Percentiles rank a stretch among this genome's conserved stretches.
phyloP scores from a whole-genome alignment of 2,797 vertebrate genomes.

The Synaphobranchus kaupii region DNA sequence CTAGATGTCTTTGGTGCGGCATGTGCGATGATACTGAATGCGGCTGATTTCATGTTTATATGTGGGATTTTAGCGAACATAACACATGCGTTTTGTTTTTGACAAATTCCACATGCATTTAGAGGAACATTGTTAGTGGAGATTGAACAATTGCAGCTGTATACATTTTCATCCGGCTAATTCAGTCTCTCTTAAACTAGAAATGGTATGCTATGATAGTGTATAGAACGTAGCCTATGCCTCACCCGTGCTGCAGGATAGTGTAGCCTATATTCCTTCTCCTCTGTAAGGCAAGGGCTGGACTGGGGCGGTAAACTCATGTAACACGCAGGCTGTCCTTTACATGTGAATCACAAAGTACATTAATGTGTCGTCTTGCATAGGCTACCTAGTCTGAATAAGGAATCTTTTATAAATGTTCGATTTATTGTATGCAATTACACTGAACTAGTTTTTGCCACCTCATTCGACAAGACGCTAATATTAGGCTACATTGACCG shows the following conservation, averaged over 20 bases:
- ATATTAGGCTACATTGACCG: background rate
- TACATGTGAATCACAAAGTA: background rate
- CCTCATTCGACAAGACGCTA: background rate
- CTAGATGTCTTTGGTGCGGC: background rate
- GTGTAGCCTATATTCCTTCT: background rate
- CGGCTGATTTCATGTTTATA: background rate
- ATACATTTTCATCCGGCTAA: background rate
- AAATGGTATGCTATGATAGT: background rate
- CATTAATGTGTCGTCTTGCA: background rate
- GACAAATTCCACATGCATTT: background rate
- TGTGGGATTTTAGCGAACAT: constrained; percentile 14
- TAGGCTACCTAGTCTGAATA: background rate
- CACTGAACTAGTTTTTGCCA: background rate
- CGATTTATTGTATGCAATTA: background rate
- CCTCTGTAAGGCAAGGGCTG: constrained; percentile 1
- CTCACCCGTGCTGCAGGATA: constrained; percentile 18
- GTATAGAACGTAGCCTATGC: background rate
- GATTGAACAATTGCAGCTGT: background rate
- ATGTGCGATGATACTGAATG: background rate
- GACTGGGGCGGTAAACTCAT: background rate
- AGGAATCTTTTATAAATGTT: background rate
- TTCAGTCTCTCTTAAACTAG: background rate
- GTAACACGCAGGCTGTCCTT: background rate
- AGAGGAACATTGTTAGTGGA: background rate
- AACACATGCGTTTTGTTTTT: background rate